Evolutionary conservation across 2,113 vertebrate genomes (phyloP), one percentile per base, ranked within the genome.

Genomic region (Meriones unguiculatus): DNA sequence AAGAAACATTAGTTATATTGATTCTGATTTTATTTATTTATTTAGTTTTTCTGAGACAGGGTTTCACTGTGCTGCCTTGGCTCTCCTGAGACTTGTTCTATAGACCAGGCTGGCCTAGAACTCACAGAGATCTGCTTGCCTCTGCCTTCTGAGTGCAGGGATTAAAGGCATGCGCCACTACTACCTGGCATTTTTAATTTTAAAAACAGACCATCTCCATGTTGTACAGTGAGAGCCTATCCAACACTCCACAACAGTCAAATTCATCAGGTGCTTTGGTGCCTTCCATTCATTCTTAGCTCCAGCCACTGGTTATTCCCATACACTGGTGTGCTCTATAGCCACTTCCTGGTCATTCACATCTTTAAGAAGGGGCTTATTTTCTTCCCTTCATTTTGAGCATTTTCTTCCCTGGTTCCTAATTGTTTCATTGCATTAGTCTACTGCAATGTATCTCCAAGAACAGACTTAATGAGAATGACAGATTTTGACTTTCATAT

Each of bases 381-480:
- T 98, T 98, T 95, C 87, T 98, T 98, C 93, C 87, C 94, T 80
- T 95, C 52, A 11, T 88, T 95, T 20, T 96, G 65, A 96, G 92
- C 97, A 14, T 95, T 98, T 98, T 95, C 86, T 97, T 97, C 97
- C 24, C 50, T 94, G 93, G 54, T 62, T 96, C 72, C 50, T 97
- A 96, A 98, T 98, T 96, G 97, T 98, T 98, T 98, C 90, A 97
- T 80, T 95, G 89, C 80, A 97, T 97, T 98, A 98, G 22, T 87
- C 32, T 96, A 98, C 97, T 97, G 78, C 50, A 81, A 91, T 93
- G 98, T 96, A 13, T 0, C 96, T 98, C 97, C 97, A 98, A 98
- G 98, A 98, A 96, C 32, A 90, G 96, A 98, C 96, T 98, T 98
- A 98, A 98, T 97, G 98, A 98, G 98, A 97, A 90, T 97, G 98